Evolutionary conservation across 2,888 invertebrate genomes (phyloP), one percentile per base, ranked within the genome.

Genomic region (Ichneumoninae sp.): DNA sequence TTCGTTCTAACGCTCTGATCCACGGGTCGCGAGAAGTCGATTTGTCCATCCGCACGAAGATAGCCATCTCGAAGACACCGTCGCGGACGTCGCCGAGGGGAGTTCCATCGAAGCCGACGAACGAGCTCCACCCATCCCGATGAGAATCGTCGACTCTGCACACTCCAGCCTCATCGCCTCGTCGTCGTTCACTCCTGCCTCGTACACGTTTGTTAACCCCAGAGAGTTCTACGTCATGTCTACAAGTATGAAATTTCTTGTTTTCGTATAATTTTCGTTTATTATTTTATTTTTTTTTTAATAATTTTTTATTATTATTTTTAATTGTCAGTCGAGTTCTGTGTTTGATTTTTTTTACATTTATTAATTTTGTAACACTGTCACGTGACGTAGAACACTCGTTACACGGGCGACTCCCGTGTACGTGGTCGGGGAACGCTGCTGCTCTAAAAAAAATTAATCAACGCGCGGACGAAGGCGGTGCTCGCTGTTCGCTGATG

Each of bases 401-500:
- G 40, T 33, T 22, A 57, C 57, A n/a, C 73, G 75, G 33, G 73
- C 63, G 40, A 75, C 63, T 50, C 7, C 2, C 57, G 57, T 30
- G 52, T 68, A 69, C 52, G 83, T 71, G 70, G 82, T 69, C 57
- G 52, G 3, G 5, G 16, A 44, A 75, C 22, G 75, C n/a, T 63
- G 65, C 69, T 68, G 30, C 52, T 79, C 22, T 54, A 4, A 19
- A 33, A 33, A 33, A 33, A 47, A 50, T 30, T 10, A 50, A 47
- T 65, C 19, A 19, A 78, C 33, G 33, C 47, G 44, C 73, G 26
- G 10, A 33, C 44, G 60, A 54, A 19, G 22, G 26, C 44, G 74
- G 65, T 82, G 70, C 75, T 85, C 57, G 85, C 71, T 70, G 50
- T 80, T 74, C 54, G 79, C 85, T 65, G 65, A 63, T 87, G 79